Evolutionary conservation across 2,888 invertebrate genomes (phyloP).

Genomic region (Lasioglossum calceatum): DNA sequence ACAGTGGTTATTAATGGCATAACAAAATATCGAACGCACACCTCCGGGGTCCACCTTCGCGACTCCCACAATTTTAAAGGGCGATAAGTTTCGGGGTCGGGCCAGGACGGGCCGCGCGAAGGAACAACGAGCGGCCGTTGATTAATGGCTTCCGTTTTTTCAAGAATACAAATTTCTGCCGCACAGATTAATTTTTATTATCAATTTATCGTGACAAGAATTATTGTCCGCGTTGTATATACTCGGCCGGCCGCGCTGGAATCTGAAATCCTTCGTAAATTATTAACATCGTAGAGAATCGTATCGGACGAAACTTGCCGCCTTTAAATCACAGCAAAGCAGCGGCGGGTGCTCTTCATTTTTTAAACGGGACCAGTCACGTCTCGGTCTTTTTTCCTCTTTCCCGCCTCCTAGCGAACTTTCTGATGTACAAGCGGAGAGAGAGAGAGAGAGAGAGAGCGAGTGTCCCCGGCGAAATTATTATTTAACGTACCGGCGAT

Average conservation of each 20-base stretch:
- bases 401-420: not conserved
- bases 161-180: slow-evolving; percentile 37
- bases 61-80: slow-evolving; percentile 57
- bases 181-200: slow-evolving; percentile 52
- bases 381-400: not conserved
- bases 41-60: slow-evolving; percentile 42
- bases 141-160: slow-evolving; percentile 50
- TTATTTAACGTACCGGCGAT: slow-evolving; percentile 13
- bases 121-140: slow-evolving; percentile 51
- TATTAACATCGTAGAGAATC: not conserved
- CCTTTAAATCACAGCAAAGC: slow-evolving; percentile 10
- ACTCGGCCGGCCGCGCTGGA: too few species aligned
- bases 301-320: slow-evolving; percentile 15
- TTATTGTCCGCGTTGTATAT: slow-evolving; percentile 15
- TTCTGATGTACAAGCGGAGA: not conserved
- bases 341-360: not conserved
- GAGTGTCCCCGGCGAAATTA: slow-evolving; percentile 9
- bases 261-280: slow-evolving; percentile 9
- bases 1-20: slow-evolving; percentile 73
- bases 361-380: not conserved
- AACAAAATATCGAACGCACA: slow-evolving; percentile 68
- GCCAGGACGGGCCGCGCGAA: slow-evolving; percentile 13
- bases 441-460: too few species aligned
- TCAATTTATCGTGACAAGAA: slow-evolving; percentile 31
- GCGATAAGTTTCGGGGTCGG: slow-evolving; percentile 54